Evolutionary conservation across 1,140 invertebrate species (phyloP).

Genomic region (Trichonephila clavipes): DNA sequence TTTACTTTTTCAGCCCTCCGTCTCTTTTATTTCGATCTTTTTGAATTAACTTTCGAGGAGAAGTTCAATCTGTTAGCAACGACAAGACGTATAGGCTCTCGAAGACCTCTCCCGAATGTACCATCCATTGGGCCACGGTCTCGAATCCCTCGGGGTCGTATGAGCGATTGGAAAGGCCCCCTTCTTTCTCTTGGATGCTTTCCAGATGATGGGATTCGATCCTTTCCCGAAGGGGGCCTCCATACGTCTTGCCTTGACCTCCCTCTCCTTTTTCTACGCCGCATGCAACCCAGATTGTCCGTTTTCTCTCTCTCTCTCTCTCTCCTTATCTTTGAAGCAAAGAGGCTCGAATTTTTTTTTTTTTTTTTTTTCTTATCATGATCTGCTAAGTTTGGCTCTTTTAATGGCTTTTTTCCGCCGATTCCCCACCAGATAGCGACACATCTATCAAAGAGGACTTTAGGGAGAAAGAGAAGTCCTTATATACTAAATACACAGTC

Average conservation of each 20-base stretch:
- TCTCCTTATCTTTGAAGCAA: not conserved
- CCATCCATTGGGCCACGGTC: not conserved
- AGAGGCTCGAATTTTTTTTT: not conserved
- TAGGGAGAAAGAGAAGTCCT: no score
- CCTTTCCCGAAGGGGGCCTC: not conserved
- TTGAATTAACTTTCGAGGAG: not conserved
- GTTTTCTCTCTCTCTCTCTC: not conserved
- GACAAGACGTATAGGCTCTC: not conserved
- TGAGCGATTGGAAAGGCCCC: not conserved
- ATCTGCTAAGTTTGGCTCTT: slow-evolving; percentile 2
- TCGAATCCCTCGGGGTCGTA: not conserved
- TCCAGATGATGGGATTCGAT: slow-evolving; percentile 34
- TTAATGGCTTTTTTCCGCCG: not conserved
- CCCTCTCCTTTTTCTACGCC: not conserved
- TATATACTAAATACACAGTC: no score
- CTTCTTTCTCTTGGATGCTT: slow-evolving; percentile 24
- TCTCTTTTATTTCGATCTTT: not conserved
- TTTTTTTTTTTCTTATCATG: no score
- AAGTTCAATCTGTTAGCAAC: not conserved
- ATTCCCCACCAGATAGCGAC: not conserved
- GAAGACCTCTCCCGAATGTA: not conserved
- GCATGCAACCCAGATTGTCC: not conserved
- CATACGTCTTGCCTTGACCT: not conserved
- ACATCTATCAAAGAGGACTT: not conserved
- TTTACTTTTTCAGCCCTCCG: no score